Evolutionary conservation across 2,797 vertebrate species (phyloP).

Genomic region (Mionectes olivaceus): DNA sequence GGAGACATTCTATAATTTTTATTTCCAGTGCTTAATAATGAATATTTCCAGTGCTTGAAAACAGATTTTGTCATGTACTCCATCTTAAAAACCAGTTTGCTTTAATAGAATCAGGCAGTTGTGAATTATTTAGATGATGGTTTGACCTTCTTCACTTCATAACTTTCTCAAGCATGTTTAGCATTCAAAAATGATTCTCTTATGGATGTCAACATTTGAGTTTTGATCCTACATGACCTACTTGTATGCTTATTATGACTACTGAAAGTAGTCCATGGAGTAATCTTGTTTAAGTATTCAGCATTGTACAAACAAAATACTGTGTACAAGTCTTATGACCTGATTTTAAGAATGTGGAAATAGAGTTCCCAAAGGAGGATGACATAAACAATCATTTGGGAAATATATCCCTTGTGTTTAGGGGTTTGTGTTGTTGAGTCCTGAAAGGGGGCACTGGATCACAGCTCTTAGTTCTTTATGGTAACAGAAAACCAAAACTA

Average conservation of each 20-base stretch:
- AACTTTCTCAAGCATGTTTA: not conserved
- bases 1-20: not conserved
- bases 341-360: not conserved
- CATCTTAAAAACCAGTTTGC: not conserved
- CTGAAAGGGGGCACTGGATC: not conserved
- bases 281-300: not conserved
- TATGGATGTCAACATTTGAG: not conserved
- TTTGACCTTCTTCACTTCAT: not conserved
- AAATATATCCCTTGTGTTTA: not conserved
- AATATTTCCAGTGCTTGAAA: not conserved
- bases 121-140: conserved; percentile 15
- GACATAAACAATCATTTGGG: not conserved
- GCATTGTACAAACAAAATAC: not conserved
- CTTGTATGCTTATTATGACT: not conserved
- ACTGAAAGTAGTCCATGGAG: not conserved
- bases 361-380: not conserved
- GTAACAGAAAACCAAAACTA: not conserved
- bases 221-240: not conserved
- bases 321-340: not conserved
- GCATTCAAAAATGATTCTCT: not conserved
- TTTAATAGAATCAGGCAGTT: not conserved
- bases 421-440: not conserved
- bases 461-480: not conserved
- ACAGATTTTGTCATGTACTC: not conserved
- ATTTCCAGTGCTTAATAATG: not conserved